These are phyloP conservation scores for Archocentrus centrarchus DNA, from an alignment of 2,113 vertebrate species.

Conservation along the genomic window DNA sequence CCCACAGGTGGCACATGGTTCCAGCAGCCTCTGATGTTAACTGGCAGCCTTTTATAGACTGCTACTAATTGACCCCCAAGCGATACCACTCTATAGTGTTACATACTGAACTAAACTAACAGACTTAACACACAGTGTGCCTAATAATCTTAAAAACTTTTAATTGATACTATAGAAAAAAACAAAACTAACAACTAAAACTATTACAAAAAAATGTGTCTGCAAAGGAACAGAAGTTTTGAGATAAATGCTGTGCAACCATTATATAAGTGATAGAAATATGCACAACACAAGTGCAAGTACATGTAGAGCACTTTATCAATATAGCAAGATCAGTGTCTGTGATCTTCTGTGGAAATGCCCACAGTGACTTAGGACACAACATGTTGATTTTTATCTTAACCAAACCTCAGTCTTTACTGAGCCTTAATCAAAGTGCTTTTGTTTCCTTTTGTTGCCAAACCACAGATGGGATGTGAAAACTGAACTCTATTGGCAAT, in stretches of 20 bases:
- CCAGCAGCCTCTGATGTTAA: not conserved
- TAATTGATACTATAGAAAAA: too few relatives aligned
- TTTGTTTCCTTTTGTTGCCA: constrained; percentile 7
- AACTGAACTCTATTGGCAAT: constrained; percentile 5
- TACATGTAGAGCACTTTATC: not conserved
- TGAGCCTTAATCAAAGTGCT: not conserved
- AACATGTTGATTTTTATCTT: not conserved
- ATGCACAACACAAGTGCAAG: not conserved
- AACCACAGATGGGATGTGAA: constrained; percentile 2
- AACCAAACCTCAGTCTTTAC: not conserved
- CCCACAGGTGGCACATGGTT: not conserved
- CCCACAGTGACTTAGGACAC: not conserved
- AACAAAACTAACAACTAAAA: too few relatives aligned
- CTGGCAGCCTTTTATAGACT: not conserved
- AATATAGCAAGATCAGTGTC: not conserved
- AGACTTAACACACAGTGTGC: not conserved
- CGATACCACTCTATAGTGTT: not conserved
- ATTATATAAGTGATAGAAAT: too few relatives aligned
- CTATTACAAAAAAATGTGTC: too few relatives aligned
- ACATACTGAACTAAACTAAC: not conserved
- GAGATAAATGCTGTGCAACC: too few relatives aligned
- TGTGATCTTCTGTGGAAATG: not conserved
- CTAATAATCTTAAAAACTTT: too few relatives aligned
- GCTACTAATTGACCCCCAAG: not conserved
- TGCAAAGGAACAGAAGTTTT: too few relatives aligned